Base-by-base conservation (phyloP, 2,113 vertebrate genomes). In the Gambusia affinis region DNA sequence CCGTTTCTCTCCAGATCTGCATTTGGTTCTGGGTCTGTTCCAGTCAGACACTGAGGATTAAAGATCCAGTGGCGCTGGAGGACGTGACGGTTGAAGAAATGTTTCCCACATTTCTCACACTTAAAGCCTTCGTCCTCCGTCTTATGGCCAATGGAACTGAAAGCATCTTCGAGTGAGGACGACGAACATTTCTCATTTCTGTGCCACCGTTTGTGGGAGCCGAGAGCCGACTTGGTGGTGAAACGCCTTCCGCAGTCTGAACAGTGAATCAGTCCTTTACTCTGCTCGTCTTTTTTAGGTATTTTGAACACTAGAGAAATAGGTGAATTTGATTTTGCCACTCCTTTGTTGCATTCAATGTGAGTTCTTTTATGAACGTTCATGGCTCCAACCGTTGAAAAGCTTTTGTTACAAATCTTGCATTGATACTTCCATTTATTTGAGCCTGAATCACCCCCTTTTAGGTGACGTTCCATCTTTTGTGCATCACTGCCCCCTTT, bases 191-290 rank as follows among this genome's bases (percentile, higher is more conserved):
- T 92, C 77, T 93, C 92, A 15, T 93, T 92, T 69, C 76, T 90
- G 79, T 95, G 94, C 93, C 93, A 94, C 74, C 93, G 80, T 79
- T 83, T 93, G 74, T 95, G 94, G 47, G 92, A 92, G 19, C 94
- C 91, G 0, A 95, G 93, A 12, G 94, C 94, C 0, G 93, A 90
- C 80, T 94, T 94, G 11, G 92, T 89, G 42, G 82, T 75, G 78
- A 95, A 95, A 29, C 84, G 73, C 61, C 93, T 90, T 4, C 94
- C 94, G 72, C 94, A 95, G 31, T 94, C 94, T 4, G 77, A 62
- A 78, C 94, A 95, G 42, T 77, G 79, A 81, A 94, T 94, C 1
- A 39, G 37, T 7, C 82, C 77, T 80, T 89, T 92, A 67, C 37
- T 66, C n/a, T 64, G 19, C 37, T 84, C 81, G 17, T 78, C 85